Conservation (phyloP, 2,113 vertebrate genomes). For the Anolis carolinensis region DNA sequence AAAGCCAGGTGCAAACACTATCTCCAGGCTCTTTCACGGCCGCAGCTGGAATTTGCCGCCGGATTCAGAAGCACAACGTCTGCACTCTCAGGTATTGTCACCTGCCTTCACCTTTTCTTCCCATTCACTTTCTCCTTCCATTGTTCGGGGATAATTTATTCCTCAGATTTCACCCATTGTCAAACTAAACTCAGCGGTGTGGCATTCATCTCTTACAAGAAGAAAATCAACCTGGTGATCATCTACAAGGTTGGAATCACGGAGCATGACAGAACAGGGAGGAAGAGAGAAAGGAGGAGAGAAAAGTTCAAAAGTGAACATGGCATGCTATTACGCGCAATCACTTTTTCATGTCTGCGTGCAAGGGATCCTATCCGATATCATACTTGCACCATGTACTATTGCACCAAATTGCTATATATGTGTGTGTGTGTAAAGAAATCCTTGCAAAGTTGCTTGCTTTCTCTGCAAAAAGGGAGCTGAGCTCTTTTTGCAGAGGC, state of each 20-base stretch:
- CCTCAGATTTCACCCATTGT: constrained; percentile 17
- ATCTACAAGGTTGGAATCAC: not conserved
- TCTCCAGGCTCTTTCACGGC: not conserved
- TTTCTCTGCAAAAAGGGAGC: too few relatives aligned
- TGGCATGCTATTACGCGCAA: not conserved
- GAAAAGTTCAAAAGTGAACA: not conserved
- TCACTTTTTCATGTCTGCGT: too few relatives aligned
- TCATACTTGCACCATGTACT: too few relatives aligned
- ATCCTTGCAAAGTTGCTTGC: too few relatives aligned
- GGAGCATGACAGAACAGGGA: not conserved
- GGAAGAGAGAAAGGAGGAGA: not conserved
- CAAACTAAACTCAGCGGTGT: constrained; percentile 9
- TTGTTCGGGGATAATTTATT: constrained; percentile 8
- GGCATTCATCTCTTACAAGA: constrained; percentile 21
- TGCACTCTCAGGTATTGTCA: not conserved
- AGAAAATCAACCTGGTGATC: not conserved
- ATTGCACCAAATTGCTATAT: too few relatives aligned
- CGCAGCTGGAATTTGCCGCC: not conserved
- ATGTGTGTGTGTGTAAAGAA: too few relatives aligned
- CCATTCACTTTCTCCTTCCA: not conserved
- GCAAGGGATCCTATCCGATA: too few relatives aligned
- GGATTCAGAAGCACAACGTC: not conserved
- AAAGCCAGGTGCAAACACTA: not conserved
- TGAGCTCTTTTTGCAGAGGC: too few relatives aligned
- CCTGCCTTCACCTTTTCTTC: not conserved